phyloP scores from a whole-genome alignment of 1,140 invertebrate species.

The Dryas iulia region DNA sequence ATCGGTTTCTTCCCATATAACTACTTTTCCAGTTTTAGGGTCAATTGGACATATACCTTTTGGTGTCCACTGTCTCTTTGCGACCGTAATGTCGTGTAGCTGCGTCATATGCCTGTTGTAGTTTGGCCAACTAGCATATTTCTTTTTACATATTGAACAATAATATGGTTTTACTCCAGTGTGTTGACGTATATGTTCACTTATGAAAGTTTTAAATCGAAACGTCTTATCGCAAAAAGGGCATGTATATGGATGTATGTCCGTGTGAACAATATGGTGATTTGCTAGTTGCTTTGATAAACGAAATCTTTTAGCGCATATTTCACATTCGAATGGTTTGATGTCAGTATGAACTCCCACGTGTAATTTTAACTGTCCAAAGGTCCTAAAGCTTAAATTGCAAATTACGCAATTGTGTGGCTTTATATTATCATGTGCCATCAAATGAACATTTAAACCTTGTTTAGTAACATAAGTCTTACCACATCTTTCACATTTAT shows the following conservation, averaged over 20 bases:
- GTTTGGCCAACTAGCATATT: constrained; percentile 88
- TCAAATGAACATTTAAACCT: constrained; percentile 53
- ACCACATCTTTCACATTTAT: constrained; percentile 63
- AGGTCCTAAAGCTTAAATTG: constrained; percentile 53
- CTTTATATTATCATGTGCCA: constrained; percentile 57
- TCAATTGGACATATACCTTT: constrained; percentile 58
- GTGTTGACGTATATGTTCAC: constrained; percentile 84
- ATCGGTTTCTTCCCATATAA: constrained; percentile 42
- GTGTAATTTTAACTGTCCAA: constrained; percentile 72
- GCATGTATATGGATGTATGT: constrained; percentile 89
- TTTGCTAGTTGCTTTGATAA: constrained; percentile 67
- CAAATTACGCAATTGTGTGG: constrained; percentile 62
- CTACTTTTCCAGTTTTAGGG: constrained; percentile 51
- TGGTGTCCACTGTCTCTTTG: constrained; percentile 60
- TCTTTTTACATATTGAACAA: constrained; percentile 82
- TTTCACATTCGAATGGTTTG: constrained; percentile 87
- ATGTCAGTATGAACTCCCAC: constrained; percentile 84
- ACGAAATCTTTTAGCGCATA: constrained; percentile 86
- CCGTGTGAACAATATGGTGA: constrained; percentile 86
- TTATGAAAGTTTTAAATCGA: constrained; percentile 84
- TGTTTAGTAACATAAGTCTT: constrained; percentile 62
- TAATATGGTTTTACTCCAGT: constrained; percentile 83
- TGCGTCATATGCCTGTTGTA: constrained; percentile 89
- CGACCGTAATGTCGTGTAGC: constrained; percentile 79
- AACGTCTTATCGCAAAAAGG: constrained; percentile 87